Percentiles rank a stretch among this genome's conserved stretches.
Evolutionary conservation across 2,888 invertebrate genomes (phyloP).

Genomic region (Patella pellucida): DNA sequence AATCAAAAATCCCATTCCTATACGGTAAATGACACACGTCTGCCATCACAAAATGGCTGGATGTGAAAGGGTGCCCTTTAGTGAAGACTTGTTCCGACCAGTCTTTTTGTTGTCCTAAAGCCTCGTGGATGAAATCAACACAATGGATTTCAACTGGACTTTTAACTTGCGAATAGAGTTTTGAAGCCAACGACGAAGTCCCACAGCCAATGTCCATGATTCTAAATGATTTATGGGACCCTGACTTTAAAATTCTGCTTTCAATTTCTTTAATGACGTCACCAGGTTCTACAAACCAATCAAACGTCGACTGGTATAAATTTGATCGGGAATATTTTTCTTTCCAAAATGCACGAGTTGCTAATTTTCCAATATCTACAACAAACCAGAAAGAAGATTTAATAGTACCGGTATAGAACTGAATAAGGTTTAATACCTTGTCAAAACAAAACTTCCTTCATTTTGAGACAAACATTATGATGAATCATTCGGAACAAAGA

Average conservation of each 20-base stretch:
- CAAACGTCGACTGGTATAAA: constrained; percentile 8
- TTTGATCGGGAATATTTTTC: neutral
- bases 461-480: no score
- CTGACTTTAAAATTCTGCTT: neutral
- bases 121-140: constrained; percentile 15
- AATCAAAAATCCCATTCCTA: constrained; percentile 22
- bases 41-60: constrained; percentile 16
- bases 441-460: neutral
- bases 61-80: neutral
- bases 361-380: constrained; percentile 14
- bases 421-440: neutral
- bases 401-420: neutral
- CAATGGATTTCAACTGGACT: constrained; percentile 12
- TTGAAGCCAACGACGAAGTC: constrained; percentile 11
- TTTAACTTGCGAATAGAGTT: constrained; percentile 1
- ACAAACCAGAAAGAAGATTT: neutral
- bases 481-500: no score
- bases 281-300: constrained; percentile 17
- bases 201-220: constrained; percentile 22
- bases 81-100: neutral
- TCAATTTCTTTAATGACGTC: neutral
- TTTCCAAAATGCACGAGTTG: constrained; percentile 15
- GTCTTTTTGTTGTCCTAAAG: neutral
- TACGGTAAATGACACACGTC: constrained; percentile 33
- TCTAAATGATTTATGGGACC: neutral